Evolutionary conservation across 1,140 invertebrate species (phyloP).

Genomic region (Drosophila aff.): DNA sequence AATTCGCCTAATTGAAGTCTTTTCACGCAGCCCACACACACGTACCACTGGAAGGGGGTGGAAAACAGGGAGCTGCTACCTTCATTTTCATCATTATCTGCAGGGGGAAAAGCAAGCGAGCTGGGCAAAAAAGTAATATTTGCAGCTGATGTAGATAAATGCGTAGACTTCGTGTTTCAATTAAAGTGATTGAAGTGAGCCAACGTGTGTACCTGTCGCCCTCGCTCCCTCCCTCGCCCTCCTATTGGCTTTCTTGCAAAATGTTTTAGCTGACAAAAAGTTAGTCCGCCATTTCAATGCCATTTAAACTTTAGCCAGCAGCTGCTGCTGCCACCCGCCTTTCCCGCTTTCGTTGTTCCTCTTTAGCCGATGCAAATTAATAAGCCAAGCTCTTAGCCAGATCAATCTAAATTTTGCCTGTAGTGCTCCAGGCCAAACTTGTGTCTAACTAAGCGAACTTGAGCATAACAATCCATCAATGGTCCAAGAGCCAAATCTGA

Average conservation of each 20-base stretch:
- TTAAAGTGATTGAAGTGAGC: constrained; percentile 80
- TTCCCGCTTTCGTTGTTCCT: not conserved
- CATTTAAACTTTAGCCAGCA: constrained; percentile 64
- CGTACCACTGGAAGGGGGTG: constrained; percentile 2
- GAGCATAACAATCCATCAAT: constrained; percentile 60
- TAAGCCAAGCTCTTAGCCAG: constrained; percentile 69
- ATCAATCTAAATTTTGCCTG: constrained; percentile 77
- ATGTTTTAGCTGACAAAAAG: constrained; percentile 72
- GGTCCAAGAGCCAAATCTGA: constrained; percentile 33
- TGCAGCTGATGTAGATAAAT: constrained; percentile 83
- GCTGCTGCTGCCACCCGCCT: constrained; percentile 26
- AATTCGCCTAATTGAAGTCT: constrained; percentile 79
- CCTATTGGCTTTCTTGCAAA: constrained; percentile 39
- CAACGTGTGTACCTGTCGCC: constrained; percentile 33
- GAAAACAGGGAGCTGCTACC: not conserved
- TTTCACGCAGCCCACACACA: constrained; percentile 66
- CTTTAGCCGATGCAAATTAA: constrained; percentile 66
- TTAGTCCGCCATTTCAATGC: constrained; percentile 53
- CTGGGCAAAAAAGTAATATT: constrained; percentile 71
- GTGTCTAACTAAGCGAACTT: constrained; percentile 45
- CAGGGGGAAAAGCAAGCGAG: constrained; percentile 5
- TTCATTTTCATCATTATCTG: constrained; percentile 53
- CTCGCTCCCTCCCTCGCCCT: not conserved
- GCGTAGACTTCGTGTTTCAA: constrained; percentile 83
- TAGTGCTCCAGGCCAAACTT: constrained; percentile 50